Evolutionary conservation across 2,888 invertebrate genomes (phyloP).

Genomic region (Caenorhabditis drosophilae): DNA sequence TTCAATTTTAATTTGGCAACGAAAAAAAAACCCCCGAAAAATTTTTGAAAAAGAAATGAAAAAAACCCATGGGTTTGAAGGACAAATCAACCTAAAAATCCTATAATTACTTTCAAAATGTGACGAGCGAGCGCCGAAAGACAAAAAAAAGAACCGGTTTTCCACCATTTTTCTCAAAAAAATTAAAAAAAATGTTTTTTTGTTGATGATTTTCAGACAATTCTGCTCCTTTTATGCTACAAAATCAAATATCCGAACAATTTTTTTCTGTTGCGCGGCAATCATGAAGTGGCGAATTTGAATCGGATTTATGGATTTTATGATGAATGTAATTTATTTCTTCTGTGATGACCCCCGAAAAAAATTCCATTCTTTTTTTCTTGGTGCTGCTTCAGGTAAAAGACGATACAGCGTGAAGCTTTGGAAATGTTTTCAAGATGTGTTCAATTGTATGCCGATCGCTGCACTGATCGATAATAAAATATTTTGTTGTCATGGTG

Average conservation of each 20-base stretch:
- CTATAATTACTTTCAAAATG: too few relatives aligned
- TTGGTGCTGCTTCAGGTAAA: too few relatives aligned
- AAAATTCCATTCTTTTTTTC: not conserved
- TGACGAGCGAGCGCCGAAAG: too few relatives aligned
- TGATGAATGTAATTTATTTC: constrained; percentile 67
- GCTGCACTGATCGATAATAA: constrained; percentile 66
- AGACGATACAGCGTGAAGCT: constrained; percentile 59
- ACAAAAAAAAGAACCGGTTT: too few relatives aligned
- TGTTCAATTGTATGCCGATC: constrained; percentile 67
- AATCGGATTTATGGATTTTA: constrained; percentile 68
- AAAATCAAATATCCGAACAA: constrained; percentile 68
- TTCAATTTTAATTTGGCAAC: too few relatives aligned
- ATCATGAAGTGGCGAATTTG: constrained; percentile 66
- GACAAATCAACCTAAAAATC: too few relatives aligned
- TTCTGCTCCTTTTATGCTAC: constrained; percentile 65
- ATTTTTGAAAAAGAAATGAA: not conserved
- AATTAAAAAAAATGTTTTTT: too few relatives aligned
- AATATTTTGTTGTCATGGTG: constrained; percentile 66
- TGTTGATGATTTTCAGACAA: constrained; percentile 64
- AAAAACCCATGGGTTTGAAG: too few relatives aligned
- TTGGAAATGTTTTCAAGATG: constrained; percentile 68
- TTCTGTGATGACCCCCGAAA: not conserved
- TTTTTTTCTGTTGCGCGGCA: constrained; percentile 67
- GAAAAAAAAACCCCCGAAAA: too few relatives aligned
- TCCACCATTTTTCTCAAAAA: too few relatives aligned